phyloP scores from a whole-genome alignment of 2,113 vertebrate genomes.

The Ceratotherium simum region DNA sequence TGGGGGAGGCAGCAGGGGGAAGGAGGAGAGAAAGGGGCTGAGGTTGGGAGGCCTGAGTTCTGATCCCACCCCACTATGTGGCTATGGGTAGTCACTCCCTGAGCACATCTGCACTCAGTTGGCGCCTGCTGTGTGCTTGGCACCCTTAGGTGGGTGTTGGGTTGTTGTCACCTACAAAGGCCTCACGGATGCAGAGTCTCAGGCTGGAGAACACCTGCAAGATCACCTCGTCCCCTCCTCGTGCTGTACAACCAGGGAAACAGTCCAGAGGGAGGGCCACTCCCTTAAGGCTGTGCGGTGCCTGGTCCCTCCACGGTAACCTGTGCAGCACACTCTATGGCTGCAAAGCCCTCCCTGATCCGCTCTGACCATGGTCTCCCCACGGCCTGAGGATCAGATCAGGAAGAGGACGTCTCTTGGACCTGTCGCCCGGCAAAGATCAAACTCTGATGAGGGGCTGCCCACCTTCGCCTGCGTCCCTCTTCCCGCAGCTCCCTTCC shows the following conservation, averaged over 20 bases:
- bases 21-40: neutral
- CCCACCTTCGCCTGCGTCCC: neutral
- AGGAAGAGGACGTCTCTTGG: neutral
- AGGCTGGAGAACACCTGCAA: neutral
- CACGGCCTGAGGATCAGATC: neutral
- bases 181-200: neutral
- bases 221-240: neutral
- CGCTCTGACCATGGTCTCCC: accelerated
- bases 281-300: neutral
- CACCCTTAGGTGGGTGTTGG: no score
- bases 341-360: neutral
- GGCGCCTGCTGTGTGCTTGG: neutral
- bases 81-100: neutral
- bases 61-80: accelerated
- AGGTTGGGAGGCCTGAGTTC: neutral
- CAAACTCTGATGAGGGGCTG: neutral
- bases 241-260: neutral
- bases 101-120: neutral
- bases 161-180: neutral
- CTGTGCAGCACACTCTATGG: accelerated
- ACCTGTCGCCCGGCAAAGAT: neutral
- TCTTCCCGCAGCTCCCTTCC: accelerated
- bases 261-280: neutral
- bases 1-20: neutral
- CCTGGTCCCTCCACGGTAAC: neutral